Evolutionary conservation across 2,113 vertebrate genomes (phyloP), one percentile per base, ranked within the genome.

Genomic region (Elephantulus edwardii): DNA sequence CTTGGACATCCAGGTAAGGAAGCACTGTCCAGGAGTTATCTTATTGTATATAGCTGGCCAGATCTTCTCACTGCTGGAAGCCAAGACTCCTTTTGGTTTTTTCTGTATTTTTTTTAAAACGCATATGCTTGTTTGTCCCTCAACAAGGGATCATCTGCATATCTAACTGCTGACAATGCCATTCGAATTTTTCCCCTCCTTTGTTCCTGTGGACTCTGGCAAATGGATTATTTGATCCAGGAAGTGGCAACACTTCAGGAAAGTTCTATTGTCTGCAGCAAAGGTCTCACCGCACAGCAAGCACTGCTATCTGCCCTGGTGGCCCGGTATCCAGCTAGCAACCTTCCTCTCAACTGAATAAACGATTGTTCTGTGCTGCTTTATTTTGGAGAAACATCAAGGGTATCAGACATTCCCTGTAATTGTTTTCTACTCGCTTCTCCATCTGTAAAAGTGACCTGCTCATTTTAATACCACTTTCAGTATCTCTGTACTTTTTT

Each of bases 381-480:
- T 95, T 94, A 97, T 90, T 93, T 97, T 97, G 94, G 95, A 96
- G 97, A 97, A 96, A 83, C 94, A 54, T 92, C 93, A 95, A 94
- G 86, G 95, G 20, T 81, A 85, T 77, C 42, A 42, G 93, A 92
- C 94, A 96, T 96, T 88, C 58, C 6, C 60, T 86, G 46, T 91
- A 93, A 94, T 96, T 96, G 79, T 33, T 26, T 96, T 96, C 96
- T 72, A 93, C 86, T 92, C 60, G 2, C 50, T 89, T 96, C 76
- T 0, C 14, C 95, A 71, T 85, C 91, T 90, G 64, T 81, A 91
- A 78, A 81, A 93, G 80, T 60, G 80, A 77, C 82, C 19, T 0
- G 16, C 85, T 81, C 2, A 5, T 93, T 96, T 89, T 91, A 88
- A 28, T 50, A 82, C 76, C 95, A 89, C 70, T 85, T 96, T 89